phyloP scores from a whole-genome alignment of 2,113 vertebrate genomes.

The Acanthisitta chloris region DNA sequence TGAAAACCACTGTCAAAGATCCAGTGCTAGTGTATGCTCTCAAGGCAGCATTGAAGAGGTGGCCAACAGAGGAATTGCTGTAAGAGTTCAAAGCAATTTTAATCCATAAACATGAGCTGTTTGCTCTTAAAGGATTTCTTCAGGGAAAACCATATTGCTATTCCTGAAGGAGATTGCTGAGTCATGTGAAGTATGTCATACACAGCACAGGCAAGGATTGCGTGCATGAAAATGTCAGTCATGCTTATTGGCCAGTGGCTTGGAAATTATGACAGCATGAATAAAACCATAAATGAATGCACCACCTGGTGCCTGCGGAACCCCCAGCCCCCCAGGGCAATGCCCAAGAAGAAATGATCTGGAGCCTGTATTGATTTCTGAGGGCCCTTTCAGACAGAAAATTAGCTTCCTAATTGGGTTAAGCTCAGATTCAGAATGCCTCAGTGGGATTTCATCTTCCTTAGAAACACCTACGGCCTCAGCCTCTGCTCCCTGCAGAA shows the following conservation, averaged over 20 bases:
- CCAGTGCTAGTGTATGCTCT: slow-evolving; percentile 11
- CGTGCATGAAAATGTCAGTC: slow-evolving; percentile 29
- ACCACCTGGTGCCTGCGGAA: neutral
- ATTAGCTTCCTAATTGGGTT: neutral
- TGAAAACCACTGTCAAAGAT: slow-evolving; percentile 18
- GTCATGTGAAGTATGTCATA: slow-evolving; percentile 39
- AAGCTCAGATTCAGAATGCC: neutral
- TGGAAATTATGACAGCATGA: slow-evolving; percentile 5
- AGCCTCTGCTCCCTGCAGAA: neutral
- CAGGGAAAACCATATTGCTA: slow-evolving; percentile 9
- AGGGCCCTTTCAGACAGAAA: slow-evolving; percentile 2
- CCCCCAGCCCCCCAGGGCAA: neutral
- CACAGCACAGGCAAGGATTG: neutral
- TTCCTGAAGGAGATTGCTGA: slow-evolving; percentile 51
- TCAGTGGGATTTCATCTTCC: neutral
- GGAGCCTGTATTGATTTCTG: neutral
- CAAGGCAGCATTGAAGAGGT: slow-evolving; percentile 16
- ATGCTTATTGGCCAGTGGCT: slow-evolving; percentile 38
- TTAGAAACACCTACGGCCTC: neutral
- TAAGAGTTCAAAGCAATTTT: slow-evolving; percentile 59
- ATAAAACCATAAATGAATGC: neutral
- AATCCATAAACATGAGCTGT: slow-evolving; percentile 65
- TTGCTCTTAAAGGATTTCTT: slow-evolving; percentile 41
- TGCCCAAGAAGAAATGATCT: neutral
- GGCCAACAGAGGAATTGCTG: slow-evolving; percentile 26